A percentile compares a stretch with the other conserved stretches of the same genome.
These are phyloP conservation scores for Beaufortia kweichowensis DNA, from an alignment of 2,113 vertebrate species.

Conservation along the genomic window DNA sequence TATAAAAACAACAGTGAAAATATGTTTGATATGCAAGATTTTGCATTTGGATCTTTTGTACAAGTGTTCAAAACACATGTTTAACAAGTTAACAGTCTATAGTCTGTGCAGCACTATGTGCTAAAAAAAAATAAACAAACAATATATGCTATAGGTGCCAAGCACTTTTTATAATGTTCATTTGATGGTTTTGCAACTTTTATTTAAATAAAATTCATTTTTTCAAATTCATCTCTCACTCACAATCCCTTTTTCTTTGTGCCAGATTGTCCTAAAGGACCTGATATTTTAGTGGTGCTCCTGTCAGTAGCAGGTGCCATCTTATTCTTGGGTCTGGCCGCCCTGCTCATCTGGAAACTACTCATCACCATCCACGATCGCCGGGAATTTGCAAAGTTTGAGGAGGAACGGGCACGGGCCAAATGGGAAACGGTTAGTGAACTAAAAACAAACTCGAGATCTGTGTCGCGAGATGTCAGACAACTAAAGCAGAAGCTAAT, in stretches of 20 bases:
- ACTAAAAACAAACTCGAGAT: background rate
- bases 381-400: slow-evolving; percentile 92
- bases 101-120: too few relatives aligned
- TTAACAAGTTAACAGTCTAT: too few relatives aligned
- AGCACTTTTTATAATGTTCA: too few relatives aligned
- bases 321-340: slow-evolving; percentile 84
- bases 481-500: too few relatives aligned
- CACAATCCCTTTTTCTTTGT: slow-evolving; percentile 42
- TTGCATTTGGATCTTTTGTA: too few relatives aligned
- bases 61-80: too few relatives aligned
- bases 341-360: slow-evolving; percentile 96
- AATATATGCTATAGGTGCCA: too few relatives aligned
- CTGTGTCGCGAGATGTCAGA: too few relatives aligned
- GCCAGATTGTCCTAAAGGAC: slow-evolving; percentile 89
- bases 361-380: slow-evolving; percentile 96
- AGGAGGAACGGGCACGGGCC: slow-evolving; percentile 90
- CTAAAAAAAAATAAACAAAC: too few relatives aligned
- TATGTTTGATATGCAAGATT: too few relatives aligned
- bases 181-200: background rate
- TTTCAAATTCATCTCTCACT: slow-evolving; percentile 14
- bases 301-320: slow-evolving; percentile 90
- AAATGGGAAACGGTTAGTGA: slow-evolving; percentile 93
- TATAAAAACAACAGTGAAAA: background rate
- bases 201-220: background rate
- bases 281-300: slow-evolving; percentile 88